These are phyloP conservation scores for Zaprionus ghesquierei DNA, from an alignment of 1,140 invertebrate species.

Conservation along the genomic window DNA sequence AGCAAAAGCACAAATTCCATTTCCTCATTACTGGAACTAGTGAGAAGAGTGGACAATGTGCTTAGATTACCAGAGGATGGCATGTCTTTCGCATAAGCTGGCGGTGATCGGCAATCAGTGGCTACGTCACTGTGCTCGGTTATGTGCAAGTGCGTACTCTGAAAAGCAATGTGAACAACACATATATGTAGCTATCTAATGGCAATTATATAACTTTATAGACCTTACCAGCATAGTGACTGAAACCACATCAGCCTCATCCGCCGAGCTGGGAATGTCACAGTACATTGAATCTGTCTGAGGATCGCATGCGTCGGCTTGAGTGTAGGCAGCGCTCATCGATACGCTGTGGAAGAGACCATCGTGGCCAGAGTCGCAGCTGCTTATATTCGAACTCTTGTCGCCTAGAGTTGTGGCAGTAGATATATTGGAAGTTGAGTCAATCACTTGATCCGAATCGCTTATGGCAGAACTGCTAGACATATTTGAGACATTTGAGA, in stretches of 20 bases:
- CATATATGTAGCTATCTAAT: neutral
- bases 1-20: slow-evolving; percentile 44
- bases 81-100: slow-evolving; percentile 65
- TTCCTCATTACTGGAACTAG: slow-evolving; percentile 29
- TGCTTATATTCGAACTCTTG: slow-evolving; percentile 71
- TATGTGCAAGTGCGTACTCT: slow-evolving; percentile 58
- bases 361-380: slow-evolving; percentile 75
- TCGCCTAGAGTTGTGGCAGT: slow-evolving; percentile 59
- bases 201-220: neutral
- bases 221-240: slow-evolving; percentile 46
- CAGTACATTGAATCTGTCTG: slow-evolving; percentile 67
- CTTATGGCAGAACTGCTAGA: slow-evolving; percentile 61
- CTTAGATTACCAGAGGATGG: slow-evolving; percentile 43
- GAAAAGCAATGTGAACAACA: neutral
- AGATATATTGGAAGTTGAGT: slow-evolving; percentile 49
- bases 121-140: slow-evolving; percentile 34
- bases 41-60: slow-evolving; percentile 36
- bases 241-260: slow-evolving; percentile 52
- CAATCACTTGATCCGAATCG: slow-evolving; percentile 52
- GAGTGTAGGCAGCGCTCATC: slow-evolving; percentile 54
- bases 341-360: slow-evolving; percentile 74
- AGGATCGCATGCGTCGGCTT: slow-evolving; percentile 32
- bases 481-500: slow-evolving; percentile 65
- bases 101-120: slow-evolving; percentile 36
- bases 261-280: slow-evolving; percentile 67